Conservation (phyloP, 2,113 vertebrate species). For the Gobius niger region DNA sequence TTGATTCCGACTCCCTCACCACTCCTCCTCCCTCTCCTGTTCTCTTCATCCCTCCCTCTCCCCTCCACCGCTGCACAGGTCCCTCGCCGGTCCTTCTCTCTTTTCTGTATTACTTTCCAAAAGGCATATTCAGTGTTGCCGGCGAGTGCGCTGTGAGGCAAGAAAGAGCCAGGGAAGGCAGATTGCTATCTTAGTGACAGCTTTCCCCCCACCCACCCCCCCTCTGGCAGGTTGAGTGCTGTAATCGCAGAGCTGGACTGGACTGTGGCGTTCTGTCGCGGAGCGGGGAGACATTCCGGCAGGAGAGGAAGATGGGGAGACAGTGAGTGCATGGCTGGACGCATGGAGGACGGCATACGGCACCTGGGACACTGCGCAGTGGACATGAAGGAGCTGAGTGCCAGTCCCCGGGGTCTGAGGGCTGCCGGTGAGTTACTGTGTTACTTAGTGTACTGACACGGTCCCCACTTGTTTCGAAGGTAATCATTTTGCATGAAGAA, state of each 20-base stretch:
- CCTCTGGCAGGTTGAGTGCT: conserved; percentile 25
- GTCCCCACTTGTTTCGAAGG: conserved; percentile 3
- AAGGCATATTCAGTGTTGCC: conserved; percentile 62
- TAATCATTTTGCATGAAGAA: background rate
- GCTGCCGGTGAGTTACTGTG: conserved; percentile 63
- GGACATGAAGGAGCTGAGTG: conserved; percentile 69
- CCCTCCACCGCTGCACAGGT: conserved; percentile 38
- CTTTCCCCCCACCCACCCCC: conserved; percentile 29
- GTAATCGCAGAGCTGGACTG: conserved; percentile 58
- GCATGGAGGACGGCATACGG: conserved; percentile 69
- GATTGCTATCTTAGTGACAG: conserved; percentile 62
- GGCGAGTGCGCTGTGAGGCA: conserved; percentile 59
- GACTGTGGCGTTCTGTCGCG: conserved; percentile 65
- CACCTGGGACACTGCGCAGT: conserved; percentile 68
- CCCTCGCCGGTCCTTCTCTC: conserved; percentile 46
- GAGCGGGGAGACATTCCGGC: conserved; percentile 50
- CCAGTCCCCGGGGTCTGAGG: conserved; percentile 58
- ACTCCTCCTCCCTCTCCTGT: conserved; percentile 40
- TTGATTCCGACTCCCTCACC: conserved; percentile 47
- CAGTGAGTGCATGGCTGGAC: conserved; percentile 49
- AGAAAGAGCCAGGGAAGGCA: conserved; percentile 36
- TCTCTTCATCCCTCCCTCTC: conserved; percentile 18
- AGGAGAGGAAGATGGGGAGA: conserved; percentile 37
- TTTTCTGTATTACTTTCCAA: conserved; percentile 64
- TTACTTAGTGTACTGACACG: background rate